Evolutionary conservation across 2,113 vertebrate species (phyloP).

Genomic region (Salvator merianae): DNA sequence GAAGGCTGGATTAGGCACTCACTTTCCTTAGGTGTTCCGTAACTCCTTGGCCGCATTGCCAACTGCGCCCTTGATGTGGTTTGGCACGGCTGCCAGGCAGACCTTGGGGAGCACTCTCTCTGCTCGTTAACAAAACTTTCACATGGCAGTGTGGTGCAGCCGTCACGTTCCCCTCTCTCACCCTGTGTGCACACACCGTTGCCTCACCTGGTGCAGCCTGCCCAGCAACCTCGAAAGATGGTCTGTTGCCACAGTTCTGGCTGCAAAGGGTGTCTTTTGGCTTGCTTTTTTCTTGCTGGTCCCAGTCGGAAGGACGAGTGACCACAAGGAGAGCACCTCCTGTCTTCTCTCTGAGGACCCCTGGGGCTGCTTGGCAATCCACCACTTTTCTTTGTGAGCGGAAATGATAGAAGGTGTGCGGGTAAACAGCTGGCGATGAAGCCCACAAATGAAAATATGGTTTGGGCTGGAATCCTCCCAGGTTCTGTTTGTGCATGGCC

Average conservation of each 20-base stretch:
- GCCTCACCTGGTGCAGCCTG: not conserved
- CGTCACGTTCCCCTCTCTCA: not conserved
- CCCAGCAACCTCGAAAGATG: not conserved
- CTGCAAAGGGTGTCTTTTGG: not conserved
- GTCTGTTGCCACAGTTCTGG: not conserved
- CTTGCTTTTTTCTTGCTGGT: not conserved
- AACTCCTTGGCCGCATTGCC: not conserved
- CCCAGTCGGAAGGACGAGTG: not conserved
- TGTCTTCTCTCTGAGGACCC: too few species aligned
- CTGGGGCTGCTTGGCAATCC: not conserved
- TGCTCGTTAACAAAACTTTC: not conserved
- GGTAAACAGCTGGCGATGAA: too few species aligned
- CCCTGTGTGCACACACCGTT: not conserved
- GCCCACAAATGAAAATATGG: too few species aligned
- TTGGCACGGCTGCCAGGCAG: not conserved
- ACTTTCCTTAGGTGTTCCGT: not conserved
- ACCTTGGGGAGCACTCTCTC: too few species aligned
- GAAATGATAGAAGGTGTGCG: too few species aligned
- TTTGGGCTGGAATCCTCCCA: too few species aligned
- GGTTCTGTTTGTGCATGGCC: too few species aligned
- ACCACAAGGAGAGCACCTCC: not conserved
- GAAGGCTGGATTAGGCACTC: not conserved
- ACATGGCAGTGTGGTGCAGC: not conserved
- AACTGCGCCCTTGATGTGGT: slow-evolving; percentile 8
- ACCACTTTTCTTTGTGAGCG: too few species aligned